phyloP scores from a whole-genome alignment of 2,888 invertebrate species.

The Lycocerus yunnanus region DNA sequence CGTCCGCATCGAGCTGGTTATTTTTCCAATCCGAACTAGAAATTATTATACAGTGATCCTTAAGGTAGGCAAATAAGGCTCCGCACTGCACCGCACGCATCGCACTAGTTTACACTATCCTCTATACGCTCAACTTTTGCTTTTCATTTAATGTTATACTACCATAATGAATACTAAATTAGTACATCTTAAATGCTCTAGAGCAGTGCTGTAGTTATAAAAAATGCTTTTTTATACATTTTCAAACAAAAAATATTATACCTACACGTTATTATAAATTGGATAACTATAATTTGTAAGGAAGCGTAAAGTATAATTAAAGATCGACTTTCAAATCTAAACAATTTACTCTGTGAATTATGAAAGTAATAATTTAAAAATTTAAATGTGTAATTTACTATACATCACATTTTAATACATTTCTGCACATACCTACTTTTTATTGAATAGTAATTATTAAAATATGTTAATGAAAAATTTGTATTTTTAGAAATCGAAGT shows the following conservation, averaged over 20 bases:
- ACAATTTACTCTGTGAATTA: no score
- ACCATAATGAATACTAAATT: neutral
- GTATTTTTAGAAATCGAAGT: constrained; percentile 69
- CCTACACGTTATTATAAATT: no score
- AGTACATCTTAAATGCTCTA: no score
- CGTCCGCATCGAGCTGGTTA: constrained; percentile 80
- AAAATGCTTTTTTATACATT: neutral
- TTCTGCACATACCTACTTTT: neutral
- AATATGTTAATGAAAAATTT: neutral
- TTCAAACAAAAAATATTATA: neutral
- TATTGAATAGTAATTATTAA: neutral
- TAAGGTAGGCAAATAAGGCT: constrained; percentile 31
- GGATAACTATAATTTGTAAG: no score
- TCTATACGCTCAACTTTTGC: constrained; percentile 10
- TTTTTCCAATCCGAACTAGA: constrained; percentile 83
- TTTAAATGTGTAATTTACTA: no score
- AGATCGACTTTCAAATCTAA: no score
- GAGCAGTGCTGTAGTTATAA: neutral
- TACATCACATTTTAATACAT: neutral
- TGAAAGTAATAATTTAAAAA: no score
- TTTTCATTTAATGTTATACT: neutral
- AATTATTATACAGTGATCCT: constrained; percentile 12
- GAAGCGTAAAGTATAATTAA: no score
- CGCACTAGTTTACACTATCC: constrained; percentile 18
- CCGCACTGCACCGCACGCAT: constrained; percentile 41